Evolutionary conservation across 2,113 vertebrate species (phyloP).

Genomic region (Xenopus laevis): DNA sequence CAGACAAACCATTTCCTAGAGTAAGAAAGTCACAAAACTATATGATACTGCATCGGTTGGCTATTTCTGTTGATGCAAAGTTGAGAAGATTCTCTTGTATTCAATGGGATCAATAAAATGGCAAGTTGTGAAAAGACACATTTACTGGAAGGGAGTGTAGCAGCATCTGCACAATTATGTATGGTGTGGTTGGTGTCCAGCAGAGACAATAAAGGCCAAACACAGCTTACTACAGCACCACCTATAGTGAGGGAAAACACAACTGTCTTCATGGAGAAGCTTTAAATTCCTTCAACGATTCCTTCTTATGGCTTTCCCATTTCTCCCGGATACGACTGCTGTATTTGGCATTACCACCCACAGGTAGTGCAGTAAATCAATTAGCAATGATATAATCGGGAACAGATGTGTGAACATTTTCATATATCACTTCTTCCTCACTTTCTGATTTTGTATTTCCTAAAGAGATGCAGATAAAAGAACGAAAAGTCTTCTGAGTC

Average conservation of each 20-base stretch:
- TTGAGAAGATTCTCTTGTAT: not conserved
- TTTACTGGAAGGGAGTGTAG: conserved; percentile 13
- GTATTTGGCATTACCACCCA: not conserved
- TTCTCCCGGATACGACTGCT: conserved; percentile 5
- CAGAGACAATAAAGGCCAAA: conserved; percentile 26
- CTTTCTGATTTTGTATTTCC: not conserved
- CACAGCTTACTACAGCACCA: conserved; percentile 37
- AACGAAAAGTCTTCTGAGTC: not conserved
- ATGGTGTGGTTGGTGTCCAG: conserved; percentile 30
- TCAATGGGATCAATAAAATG: not conserved
- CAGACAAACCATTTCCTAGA: too few species aligned
- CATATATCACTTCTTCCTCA: not conserved
- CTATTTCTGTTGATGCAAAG: too few species aligned
- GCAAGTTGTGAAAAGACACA: conserved; percentile 16
- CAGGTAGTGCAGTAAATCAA: not conserved
- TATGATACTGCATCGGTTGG: too few species aligned
- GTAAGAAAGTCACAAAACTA: too few species aligned
- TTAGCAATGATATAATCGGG: not conserved
- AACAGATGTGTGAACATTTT: conserved; percentile 3
- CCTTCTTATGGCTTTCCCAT: conserved; percentile 1
- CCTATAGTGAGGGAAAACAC: conserved; percentile 36
- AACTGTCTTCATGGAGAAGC: not conserved
- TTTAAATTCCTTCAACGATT: conserved; percentile 27
- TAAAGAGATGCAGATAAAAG: not conserved
- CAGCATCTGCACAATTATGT: conserved; percentile 14